Base-by-base conservation (phyloP, 1,140 invertebrate genomes). In the Atta texana region DNA sequence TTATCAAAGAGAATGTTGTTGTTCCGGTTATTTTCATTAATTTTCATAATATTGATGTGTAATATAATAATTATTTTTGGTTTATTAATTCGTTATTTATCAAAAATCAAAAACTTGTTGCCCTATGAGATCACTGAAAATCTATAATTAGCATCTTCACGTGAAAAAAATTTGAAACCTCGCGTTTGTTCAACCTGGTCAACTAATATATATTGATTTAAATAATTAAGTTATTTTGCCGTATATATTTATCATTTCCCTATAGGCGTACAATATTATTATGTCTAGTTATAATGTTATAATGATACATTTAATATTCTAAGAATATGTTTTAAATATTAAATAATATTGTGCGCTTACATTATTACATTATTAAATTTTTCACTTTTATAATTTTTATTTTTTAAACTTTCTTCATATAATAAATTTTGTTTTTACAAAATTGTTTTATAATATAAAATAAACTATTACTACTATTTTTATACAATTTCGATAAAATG, bases 11-110 rank as follows among this genome's bases (percentile, higher is more conserved):
- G 2, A 57, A 39, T 21, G 8, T 0, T 34, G 18, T 72, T 72
- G 4, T n/a, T 55, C 1, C 7, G 3, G 3, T 72, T 74, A 72
- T 72, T 72, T 74, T 39, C 2, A 39, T 74, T 57, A 74, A n/a
- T 57, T 71, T 10, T 24, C 12, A 0, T 44, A 14, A 49, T 14
- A 21, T 44, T 24, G 24, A 49, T 5, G 6, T 69, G 21, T 49
- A 49, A 68, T 49, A 10, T n/a, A 21, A 10, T n/a, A 21, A 68
- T 68, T 68, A 68, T 24, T 44, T 68, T 0, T 34, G 31, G 31
- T 64, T 34, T 66, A n/a, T 66, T n/a, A 18, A 39, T 66, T 49
- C 44, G 34, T 49, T 24, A 69, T 69, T 68, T 49, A 44, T 0
- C 34, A 63, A 57, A 57, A 57, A 57, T 57, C 2, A 3, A 28